phyloP scores from a whole-genome alignment of 37 sponge, comb jelly and placozoan genomes.

The Spongilla lacustris region DNA sequence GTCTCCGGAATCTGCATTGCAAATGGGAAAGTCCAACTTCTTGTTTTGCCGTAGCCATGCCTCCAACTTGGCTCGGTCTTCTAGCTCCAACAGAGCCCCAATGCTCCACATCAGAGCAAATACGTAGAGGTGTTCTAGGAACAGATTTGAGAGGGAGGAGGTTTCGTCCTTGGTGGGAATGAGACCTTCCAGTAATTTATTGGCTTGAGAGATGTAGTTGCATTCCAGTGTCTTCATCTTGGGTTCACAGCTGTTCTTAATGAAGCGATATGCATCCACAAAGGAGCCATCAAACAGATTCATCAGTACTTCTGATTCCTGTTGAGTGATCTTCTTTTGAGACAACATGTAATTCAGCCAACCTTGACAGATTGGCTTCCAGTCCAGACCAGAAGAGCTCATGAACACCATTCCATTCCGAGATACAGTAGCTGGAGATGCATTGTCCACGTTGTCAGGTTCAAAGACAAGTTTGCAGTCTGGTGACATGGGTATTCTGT shows the following conservation, averaged over 20 bases:
- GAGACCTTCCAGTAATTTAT: slow-evolving; percentile 87
- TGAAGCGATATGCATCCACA: slow-evolving; percentile 70
- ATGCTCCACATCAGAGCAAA: slow-evolving; percentile 98
- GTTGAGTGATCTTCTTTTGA: slow-evolving; percentile 72
- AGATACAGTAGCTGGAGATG: slow-evolving; percentile 98
- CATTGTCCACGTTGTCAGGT: slow-evolving; percentile 99
- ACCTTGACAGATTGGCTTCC: slow-evolving; percentile 87
- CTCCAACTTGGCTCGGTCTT: slow-evolving; percentile 92
- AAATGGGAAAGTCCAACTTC: slow-evolving; percentile 75
- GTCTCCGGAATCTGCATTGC: slow-evolving; percentile 64
- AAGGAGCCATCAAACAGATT: slow-evolving; percentile 84
- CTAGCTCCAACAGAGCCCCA: slow-evolving; percentile 94
- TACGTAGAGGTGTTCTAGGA: slow-evolving; percentile 91
- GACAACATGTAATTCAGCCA: slow-evolving; percentile 77
- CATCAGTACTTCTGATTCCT: slow-evolving; percentile 73
- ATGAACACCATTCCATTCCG: slow-evolving; percentile 99
- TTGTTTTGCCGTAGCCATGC: slow-evolving; percentile 82
- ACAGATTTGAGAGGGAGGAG: slow-evolving; percentile 41
- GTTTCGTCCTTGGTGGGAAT: slow-evolving; percentile 86
- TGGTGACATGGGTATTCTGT: slow-evolving; percentile 97
- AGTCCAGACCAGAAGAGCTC: slow-evolving; percentile 98
- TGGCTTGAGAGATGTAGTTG: slow-evolving; percentile 88
- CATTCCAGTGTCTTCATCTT: slow-evolving; percentile 96
- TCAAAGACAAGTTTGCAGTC: slow-evolving; percentile 97
- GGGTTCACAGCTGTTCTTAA: slow-evolving; percentile 58